Evolutionary conservation across 2,888 invertebrate genomes (phyloP).

Genomic region (Hydroisotoma schaefferi): DNA sequence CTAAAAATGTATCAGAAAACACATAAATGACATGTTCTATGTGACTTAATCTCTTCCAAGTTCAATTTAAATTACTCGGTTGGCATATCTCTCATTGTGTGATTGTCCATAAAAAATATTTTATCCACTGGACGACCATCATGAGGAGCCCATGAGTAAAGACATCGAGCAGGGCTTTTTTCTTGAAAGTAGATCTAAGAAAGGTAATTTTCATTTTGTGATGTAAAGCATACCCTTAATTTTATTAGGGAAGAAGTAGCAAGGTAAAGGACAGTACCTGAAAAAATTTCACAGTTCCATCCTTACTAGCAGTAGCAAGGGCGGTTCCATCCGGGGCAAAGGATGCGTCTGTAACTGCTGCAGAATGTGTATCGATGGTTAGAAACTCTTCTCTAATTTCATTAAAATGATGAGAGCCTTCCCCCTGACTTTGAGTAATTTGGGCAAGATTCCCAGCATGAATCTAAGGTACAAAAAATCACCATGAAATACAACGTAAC

Average conservation of each 20-base stretch:
- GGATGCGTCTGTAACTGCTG: slow-evolving; percentile 75
- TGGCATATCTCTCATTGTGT: slow-evolving; percentile 63
- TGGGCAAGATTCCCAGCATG: slow-evolving; percentile 59
- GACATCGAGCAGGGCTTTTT: slow-evolving; percentile 64
- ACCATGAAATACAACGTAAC: slow-evolving; percentile 31
- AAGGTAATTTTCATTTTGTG: not conserved
- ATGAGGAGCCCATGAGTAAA: slow-evolving; percentile 93
- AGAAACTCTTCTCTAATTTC: slow-evolving; percentile 56
- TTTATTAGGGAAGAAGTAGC: not conserved
- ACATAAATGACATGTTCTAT: no score
- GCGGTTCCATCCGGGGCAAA: slow-evolving; percentile 94
- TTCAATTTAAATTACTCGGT: slow-evolving; percentile 51
- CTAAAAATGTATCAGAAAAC: slow-evolving; percentile 50
- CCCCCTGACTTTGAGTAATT: slow-evolving; percentile 54
- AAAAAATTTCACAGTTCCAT: slow-evolving; percentile 89
- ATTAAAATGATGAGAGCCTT: slow-evolving; percentile 52
- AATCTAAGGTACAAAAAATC: slow-evolving; percentile 51
- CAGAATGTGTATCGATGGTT: slow-evolving; percentile 60
- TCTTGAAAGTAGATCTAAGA: slow-evolving; percentile 33
- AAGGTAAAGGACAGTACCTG: slow-evolving; percentile 57
- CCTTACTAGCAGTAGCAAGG: slow-evolving; percentile 80
- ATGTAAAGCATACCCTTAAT: not conserved
- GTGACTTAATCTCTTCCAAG: no score
- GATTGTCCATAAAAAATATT: slow-evolving; percentile 90
- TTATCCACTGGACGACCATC: slow-evolving; percentile 79